phyloP scores from a whole-genome alignment of 1,140 invertebrate genomes.

The Cepaea nemoralis region DNA sequence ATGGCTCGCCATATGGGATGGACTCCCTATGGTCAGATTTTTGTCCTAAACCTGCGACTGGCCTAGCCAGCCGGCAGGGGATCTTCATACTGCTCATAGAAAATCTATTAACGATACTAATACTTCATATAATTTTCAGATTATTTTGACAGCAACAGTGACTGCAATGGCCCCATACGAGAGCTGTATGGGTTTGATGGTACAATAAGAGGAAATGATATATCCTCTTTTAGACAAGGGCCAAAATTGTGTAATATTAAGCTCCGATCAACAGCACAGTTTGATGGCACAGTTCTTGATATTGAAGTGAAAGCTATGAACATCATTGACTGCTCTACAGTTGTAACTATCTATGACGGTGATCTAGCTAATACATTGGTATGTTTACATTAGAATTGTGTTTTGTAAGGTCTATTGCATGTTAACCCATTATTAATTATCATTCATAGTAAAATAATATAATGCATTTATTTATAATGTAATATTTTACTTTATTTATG shows the following conservation, averaged over 20 bases:
- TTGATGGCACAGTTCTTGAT: conserved; percentile 37
- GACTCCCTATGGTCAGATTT: too few relatives aligned
- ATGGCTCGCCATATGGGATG: too few relatives aligned
- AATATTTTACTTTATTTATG: too few relatives aligned
- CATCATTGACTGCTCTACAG: conserved; percentile 44
- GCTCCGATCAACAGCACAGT: conserved; percentile 36
- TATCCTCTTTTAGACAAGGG: conserved; percentile 9
- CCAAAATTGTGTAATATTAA: conserved; percentile 38
- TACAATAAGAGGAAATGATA: conserved; percentile 35
- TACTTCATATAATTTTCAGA: too few relatives aligned
- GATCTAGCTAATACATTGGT: conserved; percentile 35
- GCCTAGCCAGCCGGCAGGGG: too few relatives aligned
- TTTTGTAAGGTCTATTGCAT: too few relatives aligned
- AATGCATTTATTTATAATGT: not conserved
- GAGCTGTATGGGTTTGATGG: conserved; percentile 40
- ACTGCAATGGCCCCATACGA: conserved; percentile 49
- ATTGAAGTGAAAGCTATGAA: conserved; percentile 42
- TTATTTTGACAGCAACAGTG: conserved; percentile 49
- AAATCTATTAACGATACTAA: too few relatives aligned
- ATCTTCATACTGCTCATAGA: too few relatives aligned
- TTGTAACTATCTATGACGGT: conserved; percentile 52
- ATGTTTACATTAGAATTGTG: conserved; percentile 2
- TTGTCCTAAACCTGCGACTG: too few relatives aligned
- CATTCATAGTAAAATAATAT: not conserved
- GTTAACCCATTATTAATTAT: too few relatives aligned